phyloP scores from a whole-genome alignment of 2,113 vertebrate species.

The Gallinago jamesoni region DNA sequence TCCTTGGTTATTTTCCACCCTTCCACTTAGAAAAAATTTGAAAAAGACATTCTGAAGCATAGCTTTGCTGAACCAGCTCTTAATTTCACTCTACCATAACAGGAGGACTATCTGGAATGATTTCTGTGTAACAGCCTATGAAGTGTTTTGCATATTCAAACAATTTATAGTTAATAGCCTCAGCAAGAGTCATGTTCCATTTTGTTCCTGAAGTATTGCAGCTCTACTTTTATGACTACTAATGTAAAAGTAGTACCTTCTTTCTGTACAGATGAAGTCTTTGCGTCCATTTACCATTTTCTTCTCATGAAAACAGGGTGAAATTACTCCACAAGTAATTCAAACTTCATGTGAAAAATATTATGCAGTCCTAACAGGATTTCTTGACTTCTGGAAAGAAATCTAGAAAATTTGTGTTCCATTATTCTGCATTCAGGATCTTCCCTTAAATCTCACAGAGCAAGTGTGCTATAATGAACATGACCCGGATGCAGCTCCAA shows the following conservation, averaged over 20 bases:
- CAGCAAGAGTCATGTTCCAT: not conserved
- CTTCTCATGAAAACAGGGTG: not conserved
- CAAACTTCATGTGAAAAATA: not conserved
- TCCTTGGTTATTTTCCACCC: not conserved
- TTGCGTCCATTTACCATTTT: not conserved
- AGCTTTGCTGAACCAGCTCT: not conserved
- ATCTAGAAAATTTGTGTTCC: not conserved
- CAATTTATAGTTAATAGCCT: not conserved
- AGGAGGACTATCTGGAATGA: not conserved
- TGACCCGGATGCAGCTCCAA: rapidly evolving
- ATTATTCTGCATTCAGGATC: not conserved
- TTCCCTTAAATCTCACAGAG: not conserved
- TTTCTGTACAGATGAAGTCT: not conserved
- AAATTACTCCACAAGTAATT: not conserved
- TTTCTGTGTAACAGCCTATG: not conserved
- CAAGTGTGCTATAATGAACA: not conserved
- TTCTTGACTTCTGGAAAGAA: not conserved
- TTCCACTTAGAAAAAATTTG: not conserved
- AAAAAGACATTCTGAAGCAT: not conserved
- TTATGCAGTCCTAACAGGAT: not conserved
- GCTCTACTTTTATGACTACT: not conserved
- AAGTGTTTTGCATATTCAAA: not conserved
- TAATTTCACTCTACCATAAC: not conserved
- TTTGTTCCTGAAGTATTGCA: not conserved
- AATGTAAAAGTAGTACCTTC: not conserved